Base-by-base conservation (phyloP, 2,113 vertebrate species). In the Ceyx cyanopectus region DNA sequence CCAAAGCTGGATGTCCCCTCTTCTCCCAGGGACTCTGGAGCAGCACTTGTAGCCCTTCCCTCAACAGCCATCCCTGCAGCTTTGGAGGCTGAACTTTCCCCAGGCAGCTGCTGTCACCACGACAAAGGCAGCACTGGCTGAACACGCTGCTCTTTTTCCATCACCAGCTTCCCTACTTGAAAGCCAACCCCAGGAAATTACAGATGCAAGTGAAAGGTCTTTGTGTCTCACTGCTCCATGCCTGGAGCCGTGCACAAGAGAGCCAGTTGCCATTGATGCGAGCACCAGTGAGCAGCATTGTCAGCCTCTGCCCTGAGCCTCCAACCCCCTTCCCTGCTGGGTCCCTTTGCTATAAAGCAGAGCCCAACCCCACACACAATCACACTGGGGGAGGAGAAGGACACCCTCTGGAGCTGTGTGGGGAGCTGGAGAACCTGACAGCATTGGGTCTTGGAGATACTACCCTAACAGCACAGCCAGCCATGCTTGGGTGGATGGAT, bases 301-400 rank as follows among this genome's bases (percentile, higher is more conserved):
- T 94, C 85, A 88, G 85, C 74, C 68, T 89, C 46, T 10, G 13
- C 85, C 48, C 18, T 19, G 26, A 77, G 89, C 85, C 85, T 82
- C 89, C 89, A 93, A 57, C 73, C 58, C 85, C 58, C 7, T 58
- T 89, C 80, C 94, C 85, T 4, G 12, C 81, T 81, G 89, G 62
- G 95, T 66, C 68, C 76, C 82, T 72, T 74, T 48, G 24, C 77
- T 7, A 15, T 15, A 87, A 74, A 83, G 40, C 32, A 15, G 27
- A 62, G 37, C 62, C 51, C 1, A 12, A 48, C 65, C 54, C 78
- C 60, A 21, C 56, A 70, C 45, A 8, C 10, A 13, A 8, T 48
- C 8, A 58, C 26, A n/a, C 12, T 0, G 12, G 22, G 51, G 54
- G 18, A 11, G 53, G 26, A 56, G 76, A 54, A 41, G 46, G 12